Evolutionary conservation across 35 echinoderm and acorn worm species (phyloP).

Genomic region (Holothuria glaberrima): DNA sequence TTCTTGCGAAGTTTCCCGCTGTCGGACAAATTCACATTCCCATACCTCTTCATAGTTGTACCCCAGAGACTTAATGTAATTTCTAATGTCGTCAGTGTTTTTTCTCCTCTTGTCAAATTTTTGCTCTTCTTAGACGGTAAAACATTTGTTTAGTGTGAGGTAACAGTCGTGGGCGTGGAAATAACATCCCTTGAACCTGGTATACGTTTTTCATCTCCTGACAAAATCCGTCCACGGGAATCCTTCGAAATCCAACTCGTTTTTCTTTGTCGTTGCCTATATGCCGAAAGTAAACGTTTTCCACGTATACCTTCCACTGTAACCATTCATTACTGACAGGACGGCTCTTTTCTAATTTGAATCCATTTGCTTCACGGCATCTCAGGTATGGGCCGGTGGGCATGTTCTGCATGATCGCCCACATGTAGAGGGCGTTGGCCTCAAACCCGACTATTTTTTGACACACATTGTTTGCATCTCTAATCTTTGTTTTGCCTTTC

Average conservation of each 20-base stretch:
- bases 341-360: not conserved
- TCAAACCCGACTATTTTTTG: slow-evolving; percentile 3
- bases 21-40: slow-evolving; percentile 43
- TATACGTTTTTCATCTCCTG: not conserved
- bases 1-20: not conserved
- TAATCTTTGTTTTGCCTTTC: not conserved
- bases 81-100: too few species aligned
- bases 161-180: too few species aligned
- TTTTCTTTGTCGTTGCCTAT: slow-evolving; percentile 33
- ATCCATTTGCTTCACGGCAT: not conserved
- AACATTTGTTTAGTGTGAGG: too few species aligned
- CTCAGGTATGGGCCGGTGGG: slow-evolving; percentile 13
- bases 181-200: too few species aligned
- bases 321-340: slow-evolving; percentile 25
- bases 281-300: slow-evolving; percentile 26
- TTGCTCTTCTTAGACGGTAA: too few species aligned
- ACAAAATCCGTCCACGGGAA: slow-evolving; percentile 53
- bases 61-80: not conserved
- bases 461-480: not conserved
- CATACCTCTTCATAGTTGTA: slow-evolving; percentile 43
- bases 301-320: not conserved
- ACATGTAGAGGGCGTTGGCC: slow-evolving; percentile 29
- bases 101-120: too few species aligned
- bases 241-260: not conserved
- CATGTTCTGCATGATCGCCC: slow-evolving; percentile 51